phyloP scores from a whole-genome alignment of 2,113 vertebrate genomes.

The Sterna hirundo region DNA sequence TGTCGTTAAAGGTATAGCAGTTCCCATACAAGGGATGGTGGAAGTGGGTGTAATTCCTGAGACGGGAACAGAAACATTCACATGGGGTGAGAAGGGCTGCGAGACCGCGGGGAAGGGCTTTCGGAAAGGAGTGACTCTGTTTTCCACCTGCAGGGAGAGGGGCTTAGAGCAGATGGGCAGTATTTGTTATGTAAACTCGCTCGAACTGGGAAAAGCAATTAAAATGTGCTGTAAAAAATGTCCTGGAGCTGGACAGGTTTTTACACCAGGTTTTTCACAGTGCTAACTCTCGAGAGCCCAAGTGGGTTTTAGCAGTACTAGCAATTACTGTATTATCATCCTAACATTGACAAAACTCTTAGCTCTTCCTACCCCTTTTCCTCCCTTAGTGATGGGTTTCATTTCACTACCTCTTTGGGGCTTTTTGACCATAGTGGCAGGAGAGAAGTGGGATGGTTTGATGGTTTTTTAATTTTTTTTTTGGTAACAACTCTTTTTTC shows the following conservation, averaged over 20 bases:
- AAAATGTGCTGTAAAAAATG: neutral
- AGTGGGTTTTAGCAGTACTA: neutral
- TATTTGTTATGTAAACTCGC: constrained; percentile 40
- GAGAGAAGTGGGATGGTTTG: neutral
- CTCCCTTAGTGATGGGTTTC: neutral
- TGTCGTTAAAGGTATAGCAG: constrained; percentile 83
- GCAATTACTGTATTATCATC: neutral
- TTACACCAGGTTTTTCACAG: neutral
- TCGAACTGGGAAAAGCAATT: neutral
- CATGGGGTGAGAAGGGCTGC: neutral
- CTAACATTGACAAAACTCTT: neutral
- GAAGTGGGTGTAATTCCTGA: constrained; percentile 80
- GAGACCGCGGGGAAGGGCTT: neutral
- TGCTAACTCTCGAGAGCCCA: neutral
- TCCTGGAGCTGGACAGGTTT: neutral
- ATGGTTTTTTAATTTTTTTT: neutral
- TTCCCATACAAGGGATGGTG: constrained; percentile 82
- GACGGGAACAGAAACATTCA: neutral
- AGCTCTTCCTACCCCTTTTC: neutral
- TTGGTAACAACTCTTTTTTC: neutral
- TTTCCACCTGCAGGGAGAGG: neutral
- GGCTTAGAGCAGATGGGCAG: constrained; percentile 4
- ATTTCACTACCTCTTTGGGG: neutral
- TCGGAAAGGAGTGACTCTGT: neutral
- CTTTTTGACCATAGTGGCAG: neutral